Conservation (phyloP, 2,797 vertebrate genomes). For the Hydrolagus colliei region DNA sequence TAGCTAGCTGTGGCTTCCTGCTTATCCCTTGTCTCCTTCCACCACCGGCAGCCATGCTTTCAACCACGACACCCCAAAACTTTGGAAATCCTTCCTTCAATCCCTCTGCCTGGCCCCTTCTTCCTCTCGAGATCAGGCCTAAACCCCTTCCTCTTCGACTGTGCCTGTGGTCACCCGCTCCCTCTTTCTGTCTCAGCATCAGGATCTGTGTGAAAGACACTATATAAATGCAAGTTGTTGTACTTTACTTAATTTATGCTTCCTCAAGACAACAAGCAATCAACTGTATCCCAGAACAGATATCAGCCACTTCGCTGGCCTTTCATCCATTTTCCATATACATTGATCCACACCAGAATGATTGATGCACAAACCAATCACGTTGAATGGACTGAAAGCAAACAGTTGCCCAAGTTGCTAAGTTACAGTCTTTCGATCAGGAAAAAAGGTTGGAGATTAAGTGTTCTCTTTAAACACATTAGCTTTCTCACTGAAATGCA, state of each 20-base stretch:
- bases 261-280: neutral
- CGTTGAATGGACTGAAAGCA: neutral
- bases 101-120: neutral
- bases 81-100: neutral
- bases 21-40: neutral
- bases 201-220: neutral
- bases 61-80: neutral
- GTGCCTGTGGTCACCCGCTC: neutral
- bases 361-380: constrained; percentile 8
- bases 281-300: neutral
- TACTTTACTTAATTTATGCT: neutral
- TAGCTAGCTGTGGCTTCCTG: neutral
- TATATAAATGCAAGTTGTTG: neutral
- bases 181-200: neutral
- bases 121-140: neutral
- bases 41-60: neutral
- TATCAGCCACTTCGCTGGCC: neutral
- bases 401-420: constrained; percentile 14
- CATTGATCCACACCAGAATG: neutral
- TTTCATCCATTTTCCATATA: neutral
- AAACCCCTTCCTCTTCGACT: neutral
- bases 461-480: neutral
- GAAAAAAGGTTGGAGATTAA: neutral
- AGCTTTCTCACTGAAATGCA: neutral
- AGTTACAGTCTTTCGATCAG: constrained; percentile 5